Percentiles rank a stretch among this genome's conserved stretches.
phyloP scores from a whole-genome alignment of 2,797 vertebrate species.

The Oreonectes daqikongensis region DNA sequence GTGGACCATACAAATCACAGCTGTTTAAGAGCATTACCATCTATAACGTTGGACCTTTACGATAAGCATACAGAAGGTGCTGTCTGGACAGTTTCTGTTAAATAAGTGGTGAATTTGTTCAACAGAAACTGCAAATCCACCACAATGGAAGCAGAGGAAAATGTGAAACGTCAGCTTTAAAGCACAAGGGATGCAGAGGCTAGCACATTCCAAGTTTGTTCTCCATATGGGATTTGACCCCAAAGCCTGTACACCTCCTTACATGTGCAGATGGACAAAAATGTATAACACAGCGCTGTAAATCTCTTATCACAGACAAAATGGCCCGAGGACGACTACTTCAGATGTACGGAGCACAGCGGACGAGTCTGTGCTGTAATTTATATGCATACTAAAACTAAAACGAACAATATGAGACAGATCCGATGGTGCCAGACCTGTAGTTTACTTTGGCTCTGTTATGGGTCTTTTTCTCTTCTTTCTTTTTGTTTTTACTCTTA shows the following conservation, averaged over 20 bases:
- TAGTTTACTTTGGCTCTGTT: conserved; percentile 71
- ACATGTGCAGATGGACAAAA: conserved; percentile 60
- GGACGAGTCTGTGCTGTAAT: conserved; percentile 66
- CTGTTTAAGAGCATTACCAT: neutral
- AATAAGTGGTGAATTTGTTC: conserved; percentile 41
- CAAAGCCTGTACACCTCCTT: conserved; percentile 64
- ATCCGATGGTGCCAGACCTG: conserved; percentile 64
- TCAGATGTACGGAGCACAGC: conserved; percentile 60
- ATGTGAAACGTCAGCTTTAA: conserved; percentile 77
- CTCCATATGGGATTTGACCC: conserved; percentile 72
- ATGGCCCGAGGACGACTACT: conserved; percentile 59
- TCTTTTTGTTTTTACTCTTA: conserved; percentile 65
- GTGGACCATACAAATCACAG: neutral
- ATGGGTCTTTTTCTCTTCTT: conserved; percentile 57
- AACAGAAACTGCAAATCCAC: conserved; percentile 70
- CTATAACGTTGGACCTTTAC: conserved; percentile 53
- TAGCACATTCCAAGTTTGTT: conserved; percentile 74
- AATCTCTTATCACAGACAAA: conserved; percentile 73
- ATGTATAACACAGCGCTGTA: conserved; percentile 66
- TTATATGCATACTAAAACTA: conserved; percentile 72
- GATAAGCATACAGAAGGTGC: conserved; percentile 57
- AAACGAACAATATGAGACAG: conserved; percentile 69
- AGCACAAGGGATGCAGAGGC: conserved; percentile 65
- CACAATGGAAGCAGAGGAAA: conserved; percentile 72
- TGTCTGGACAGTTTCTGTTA: conserved; percentile 43